Evolutionary conservation across 2,888 invertebrate genomes (phyloP), one percentile per base, ranked within the genome.

Genomic region (Tortricodes alternella): DNA sequence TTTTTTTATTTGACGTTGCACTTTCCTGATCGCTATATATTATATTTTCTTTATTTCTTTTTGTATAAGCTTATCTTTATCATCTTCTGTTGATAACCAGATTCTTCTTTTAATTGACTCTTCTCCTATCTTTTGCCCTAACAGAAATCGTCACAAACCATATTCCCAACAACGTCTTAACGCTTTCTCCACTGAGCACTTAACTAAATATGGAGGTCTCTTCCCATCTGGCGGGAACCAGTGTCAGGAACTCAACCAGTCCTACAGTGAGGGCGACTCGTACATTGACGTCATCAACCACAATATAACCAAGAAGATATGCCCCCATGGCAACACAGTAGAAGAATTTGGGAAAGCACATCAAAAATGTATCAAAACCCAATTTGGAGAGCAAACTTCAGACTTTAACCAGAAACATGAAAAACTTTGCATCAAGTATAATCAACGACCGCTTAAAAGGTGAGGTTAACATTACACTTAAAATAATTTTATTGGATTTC

Each of bases 121-220:
- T 65, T 66, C 67, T 74, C 77, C 80, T 79, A 74, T 83, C 83
- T 87, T 80, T 80, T 80, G 73, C 73, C 71, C 75, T 85, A 85
- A 84, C 89, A 91, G 91, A 89, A 88, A 85, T 70, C 88, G 81
- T 63, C 87, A 86, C 81, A 89, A 87, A 84, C 85, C 91, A 83
- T 91, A 90, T 82, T 88, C 90, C 76, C 89, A 90, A 76, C 89
- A 90, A 79, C 90, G 89, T 67, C 86, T 89, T 80, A 89, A 87
- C 71, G 86, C 91, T 82, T 90, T 90, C 73, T 88, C 90, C 68
- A 85, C 88, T 73, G 91, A 91, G 74, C 90, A 90, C 82, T 71
- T 91, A 70, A 83, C 86, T 66, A 90, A 91, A 71, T 90, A 84
- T 60, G 90, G 91, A 62, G 85, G 87, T 62, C 79, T 91, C 46